Base-by-base conservation (phyloP, 2,888 invertebrate genomes). In the Dasypolia templi region DNA sequence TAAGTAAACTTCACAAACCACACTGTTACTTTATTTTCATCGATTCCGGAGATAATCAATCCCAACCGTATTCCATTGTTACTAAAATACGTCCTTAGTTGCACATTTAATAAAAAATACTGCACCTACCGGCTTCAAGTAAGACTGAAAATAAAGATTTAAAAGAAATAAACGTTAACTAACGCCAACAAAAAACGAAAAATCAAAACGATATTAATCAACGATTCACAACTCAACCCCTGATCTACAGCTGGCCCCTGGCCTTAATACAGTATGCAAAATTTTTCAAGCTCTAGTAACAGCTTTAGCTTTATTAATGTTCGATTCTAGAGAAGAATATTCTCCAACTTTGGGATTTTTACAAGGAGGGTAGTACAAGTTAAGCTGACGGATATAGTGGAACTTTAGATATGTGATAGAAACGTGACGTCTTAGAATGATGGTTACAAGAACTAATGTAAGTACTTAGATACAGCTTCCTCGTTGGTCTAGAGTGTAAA, bases 221-320 rank as follows among this genome's bases (percentile, higher is more conserved):
- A 59, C 65, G 49, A 75, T 81, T 72, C 71, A 66, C 59, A 53
- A 64, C 56, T 32, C 29, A 55, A 42, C 51, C 59, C 44, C 64
- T n/a, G 42, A 42, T 62, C 44, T n/a, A 49, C 49, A 53, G 51
- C n/a, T n/a, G n/a, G n/a, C n/a, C n/a, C n/a, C n/a, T n/a, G n/a
- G 69, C 55, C 39, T 63, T 72, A n/a, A 74, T 69, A n/a, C 58
- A 56, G 61, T 76, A 89, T 89, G 86, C 81, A 85, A 86, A 89
- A 78, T 85, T 87, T 89, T 89, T 87, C 89, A 81, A 81, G 80
- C 73, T 61, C 72, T 55, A 46, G 67, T 77, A 73, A 81, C 79
- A 67, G 78, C 55, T 77, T 77, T 61, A 86, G 84, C 84, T 62
- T 76, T 86, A 87, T 86, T 87, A 86, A 86, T 87, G 86, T 79